These are phyloP conservation scores for Cervus canadensis DNA, from an alignment of 2,113 vertebrate species.

Conservation along the genomic window DNA sequence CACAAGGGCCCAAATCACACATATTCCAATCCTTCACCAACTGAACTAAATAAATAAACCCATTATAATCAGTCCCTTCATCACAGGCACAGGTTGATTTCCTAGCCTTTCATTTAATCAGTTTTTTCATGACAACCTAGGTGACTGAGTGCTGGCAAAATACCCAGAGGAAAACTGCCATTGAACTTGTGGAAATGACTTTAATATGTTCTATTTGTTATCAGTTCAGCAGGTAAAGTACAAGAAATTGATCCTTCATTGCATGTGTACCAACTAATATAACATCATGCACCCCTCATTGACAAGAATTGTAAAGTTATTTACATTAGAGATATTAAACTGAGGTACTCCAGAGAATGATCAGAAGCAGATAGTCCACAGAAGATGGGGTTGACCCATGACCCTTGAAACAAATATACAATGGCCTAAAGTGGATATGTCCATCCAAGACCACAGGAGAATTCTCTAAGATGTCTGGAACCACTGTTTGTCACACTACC, in stretches of 20 bases:
- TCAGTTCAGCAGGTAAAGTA: neutral
- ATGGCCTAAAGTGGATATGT: neutral
- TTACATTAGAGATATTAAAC: neutral
- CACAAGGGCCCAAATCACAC: neutral
- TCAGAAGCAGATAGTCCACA: neutral
- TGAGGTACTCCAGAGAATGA: neutral
- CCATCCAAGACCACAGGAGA: neutral
- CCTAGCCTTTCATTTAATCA: neutral
- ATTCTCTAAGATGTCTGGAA: neutral
- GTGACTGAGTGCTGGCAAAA: neutral
- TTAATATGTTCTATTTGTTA: neutral
- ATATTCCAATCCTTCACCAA: neutral
- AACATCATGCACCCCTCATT: neutral
- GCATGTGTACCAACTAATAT: neutral
- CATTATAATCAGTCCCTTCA: neutral
- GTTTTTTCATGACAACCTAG: neutral
- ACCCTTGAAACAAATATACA: neutral
- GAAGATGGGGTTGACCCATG: neutral
- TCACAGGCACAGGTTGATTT: neutral
- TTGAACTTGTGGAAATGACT: neutral
- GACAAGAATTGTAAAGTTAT: neutral
- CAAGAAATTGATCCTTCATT: neutral
- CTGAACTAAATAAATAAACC: neutral
- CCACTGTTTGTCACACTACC: neutral
- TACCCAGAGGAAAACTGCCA: neutral